Evolutionary conservation across 2,888 invertebrate genomes (phyloP), one percentile per base, ranked within the genome.

Genomic region (Diadegma fenestrale): DNA sequence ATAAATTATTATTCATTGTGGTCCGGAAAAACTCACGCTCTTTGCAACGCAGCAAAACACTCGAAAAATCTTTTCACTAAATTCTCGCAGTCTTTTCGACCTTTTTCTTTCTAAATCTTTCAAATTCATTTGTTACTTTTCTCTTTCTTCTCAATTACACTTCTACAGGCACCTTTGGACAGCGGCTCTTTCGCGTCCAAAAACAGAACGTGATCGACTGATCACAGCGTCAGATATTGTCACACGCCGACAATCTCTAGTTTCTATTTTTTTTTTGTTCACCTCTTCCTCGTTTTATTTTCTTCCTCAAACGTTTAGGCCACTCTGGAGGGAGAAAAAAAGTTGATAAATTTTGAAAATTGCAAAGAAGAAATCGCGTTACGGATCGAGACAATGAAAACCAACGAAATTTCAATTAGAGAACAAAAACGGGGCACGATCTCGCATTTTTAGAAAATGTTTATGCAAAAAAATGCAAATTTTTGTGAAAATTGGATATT

Each of bases 221-320:
- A 91, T 91, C 90, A 90, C 89, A 91, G 91, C 89, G 90, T 88
- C 87, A 87, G 86, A 88, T 92, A 91, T 92, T 92, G 90, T 92
- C 91, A 86, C 88, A 90, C 85, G 86, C 84, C 84, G 82, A 86
- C 80, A 86, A 75, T 80, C 82, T 86, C 73, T 76, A 58, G 26
- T 58, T 58, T 58, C 26, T 82, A 51, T 72, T 51, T 77, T 51
- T 37, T 76, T 80, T 68, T 33, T 37, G 8, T 37, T 7, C 37
- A 37, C 63, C 37, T 64, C 43, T 78, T 45, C 66, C 17, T 45
- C 51, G 71, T 82, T 64, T 26, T n/a, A n/a, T 69, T 37, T 51
- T 37, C 72, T 73, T 37, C 45, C 78, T 64, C 68, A 3, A 37
- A 37, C 8, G 10, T 37, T 37, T 37, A 37, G 37, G 37, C 37